Evolutionary conservation across 2,888 invertebrate genomes (phyloP).

Genomic region (Polyommatus icarus): DNA sequence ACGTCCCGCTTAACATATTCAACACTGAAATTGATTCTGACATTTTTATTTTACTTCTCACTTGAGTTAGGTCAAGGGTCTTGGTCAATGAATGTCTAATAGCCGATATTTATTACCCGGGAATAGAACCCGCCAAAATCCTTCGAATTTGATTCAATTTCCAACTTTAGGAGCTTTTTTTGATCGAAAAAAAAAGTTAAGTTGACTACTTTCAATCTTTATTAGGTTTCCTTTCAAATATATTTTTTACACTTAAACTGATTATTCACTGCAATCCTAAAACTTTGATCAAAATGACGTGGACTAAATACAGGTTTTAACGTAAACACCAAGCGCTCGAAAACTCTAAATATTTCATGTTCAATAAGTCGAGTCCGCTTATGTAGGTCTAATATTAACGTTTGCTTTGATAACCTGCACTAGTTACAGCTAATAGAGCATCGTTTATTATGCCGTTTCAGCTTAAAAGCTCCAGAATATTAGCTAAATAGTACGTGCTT

Average conservation of each 20-base stretch:
- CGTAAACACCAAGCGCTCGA: neutral
- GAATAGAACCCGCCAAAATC: neutral
- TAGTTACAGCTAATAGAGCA: constrained; percentile 6
- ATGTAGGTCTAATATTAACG: constrained; percentile 1
- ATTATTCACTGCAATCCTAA: neutral
- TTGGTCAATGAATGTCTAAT: constrained; percentile 11
- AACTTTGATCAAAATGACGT: neutral
- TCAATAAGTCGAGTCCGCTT: neutral
- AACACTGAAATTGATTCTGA: constrained; percentile 1
- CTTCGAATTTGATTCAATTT: neutral
- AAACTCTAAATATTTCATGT: neutral
- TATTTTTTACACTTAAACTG: neutral
- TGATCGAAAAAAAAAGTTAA: neutral
- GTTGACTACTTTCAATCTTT: neutral
- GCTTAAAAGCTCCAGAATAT: constrained; percentile 16
- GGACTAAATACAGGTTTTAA: neutral
- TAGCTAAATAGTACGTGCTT: constrained; percentile 14
- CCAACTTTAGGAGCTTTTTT: neutral
- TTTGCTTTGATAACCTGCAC: neutral
- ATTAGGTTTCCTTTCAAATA: neutral
- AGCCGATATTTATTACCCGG: neutral
- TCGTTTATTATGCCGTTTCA: constrained; percentile 11
- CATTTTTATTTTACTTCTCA: neutral
- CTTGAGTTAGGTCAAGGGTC: constrained; percentile 13
- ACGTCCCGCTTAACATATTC: neutral